Evolutionary conservation across 2,888 invertebrate genomes (phyloP), one percentile per base, ranked within the genome.

Genomic region (Heliconius aoede): DNA sequence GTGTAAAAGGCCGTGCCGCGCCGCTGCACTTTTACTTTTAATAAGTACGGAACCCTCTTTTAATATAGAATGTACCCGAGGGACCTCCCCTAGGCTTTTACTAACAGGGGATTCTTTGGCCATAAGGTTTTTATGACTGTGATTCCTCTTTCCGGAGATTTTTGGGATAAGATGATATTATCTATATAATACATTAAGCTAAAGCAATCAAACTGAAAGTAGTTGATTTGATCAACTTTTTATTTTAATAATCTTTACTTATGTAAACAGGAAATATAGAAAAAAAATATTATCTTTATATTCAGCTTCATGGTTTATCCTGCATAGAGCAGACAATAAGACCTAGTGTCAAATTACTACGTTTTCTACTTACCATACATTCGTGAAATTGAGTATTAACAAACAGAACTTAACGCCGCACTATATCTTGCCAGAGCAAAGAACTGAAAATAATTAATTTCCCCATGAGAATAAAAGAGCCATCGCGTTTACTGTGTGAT

Each of bases 21-120:
- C 83, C 84, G 84, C 80, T 89, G 88, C 90, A 89, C 87, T 89
- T 86, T 87, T 86, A 84, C 86, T 87, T 91, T 91, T 92, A 91
- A 92, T 92, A 92, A 91, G 88, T 87, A 86, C 78, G 84, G 87
- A 85, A 87, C 90, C 92, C 92, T 89, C 86, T 86, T 90, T 92
- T 92, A 92, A 93, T 93, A 93, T 91, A 91, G 87, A 88, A 84
- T 83, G 84, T 84, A 88, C 91, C 89, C 87, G 83, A 73, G 89
- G 90, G 90, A 87, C 72, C 74, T 83, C 85, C 88, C 87, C 85
- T 73, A 81, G 83, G 83, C 85, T 86, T 86, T 87, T 85, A 85
- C 80, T 78, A 79, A 81, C 79, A 85, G 88, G 89, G 88, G 85
- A 88, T 88, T 90, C 86, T 86, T 85, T 84, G 82, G 81, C 84